Evolutionary conservation across 2,113 vertebrate species (phyloP).

Genomic region (Erythrolamprus reginae): DNA sequence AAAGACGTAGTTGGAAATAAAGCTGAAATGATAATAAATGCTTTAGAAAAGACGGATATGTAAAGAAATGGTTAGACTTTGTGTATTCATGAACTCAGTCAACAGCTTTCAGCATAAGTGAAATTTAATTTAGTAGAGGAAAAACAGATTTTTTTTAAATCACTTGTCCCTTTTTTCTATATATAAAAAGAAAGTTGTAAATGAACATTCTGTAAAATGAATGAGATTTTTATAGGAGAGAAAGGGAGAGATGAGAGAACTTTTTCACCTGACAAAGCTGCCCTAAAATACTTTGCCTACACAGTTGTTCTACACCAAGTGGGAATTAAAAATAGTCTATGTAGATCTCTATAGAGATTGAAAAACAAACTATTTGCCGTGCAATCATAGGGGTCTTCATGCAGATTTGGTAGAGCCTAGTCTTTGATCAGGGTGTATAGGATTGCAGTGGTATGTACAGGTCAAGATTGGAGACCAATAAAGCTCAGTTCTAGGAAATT

Average conservation of each 20-base stretch:
- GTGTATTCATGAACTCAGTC: neutral
- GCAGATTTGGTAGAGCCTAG: neutral
- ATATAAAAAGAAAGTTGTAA: neutral
- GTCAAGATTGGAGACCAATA: neutral
- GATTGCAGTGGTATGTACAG: neutral
- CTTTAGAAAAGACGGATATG: neutral
- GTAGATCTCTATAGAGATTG: neutral
- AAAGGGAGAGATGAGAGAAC: neutral
- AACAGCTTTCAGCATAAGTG: neutral
- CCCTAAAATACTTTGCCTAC: neutral
- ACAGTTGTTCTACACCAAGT: neutral
- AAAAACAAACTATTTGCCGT: neutral
- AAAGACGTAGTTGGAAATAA: neutral
- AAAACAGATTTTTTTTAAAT: slow-evolving; percentile 9
- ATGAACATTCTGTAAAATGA: neutral
- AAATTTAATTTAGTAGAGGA: neutral
- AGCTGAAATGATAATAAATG: neutral
- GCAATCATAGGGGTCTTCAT: neutral
- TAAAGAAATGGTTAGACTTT: neutral
- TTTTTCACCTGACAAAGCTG: neutral
- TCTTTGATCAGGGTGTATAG: neutral
- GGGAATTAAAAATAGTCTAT: neutral
- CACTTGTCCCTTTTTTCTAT: neutral
- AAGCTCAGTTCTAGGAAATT: neutral
- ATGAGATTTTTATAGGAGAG: neutral